Evolutionary conservation across 2,797 vertebrate species (phyloP), one percentile per base, ranked within the genome.

Genomic region (Neopelma chrysocephalum): DNA sequence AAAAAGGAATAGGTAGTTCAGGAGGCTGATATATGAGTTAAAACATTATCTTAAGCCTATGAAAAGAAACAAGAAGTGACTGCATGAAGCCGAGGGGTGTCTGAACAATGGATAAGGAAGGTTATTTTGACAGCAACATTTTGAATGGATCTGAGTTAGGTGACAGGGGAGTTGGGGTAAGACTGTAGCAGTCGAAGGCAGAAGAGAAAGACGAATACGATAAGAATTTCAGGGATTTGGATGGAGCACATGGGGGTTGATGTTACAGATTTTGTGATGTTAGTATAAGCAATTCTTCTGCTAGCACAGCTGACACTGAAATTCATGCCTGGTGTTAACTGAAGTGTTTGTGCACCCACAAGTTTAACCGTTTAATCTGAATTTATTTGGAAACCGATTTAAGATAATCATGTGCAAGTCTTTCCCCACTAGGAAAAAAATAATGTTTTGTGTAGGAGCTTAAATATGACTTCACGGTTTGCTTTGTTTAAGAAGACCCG

Each of bases 91-190:
- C 71, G 57, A 82, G 70, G 90, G 68, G 31, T 75, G 42, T 61
- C 75, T 78, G 93, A 95, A 96, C 94, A 96, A 96, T 92, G 82
- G 90, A 11, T 47, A 36, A 92, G 90, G 88, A 95, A 96, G 88
- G 93, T 89, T 96, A 96, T 96, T 97, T 95, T 96, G 93, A 95
- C 96, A 96, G 88, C 78, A 92, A 10, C 92, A 11, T 95, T 97
- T 92, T 92, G 93, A 95, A 91, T 85, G 75, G 86, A 89, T 87
- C 64, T 12, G 78, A 85, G 68, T 64, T 93, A 64, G 90, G 78
- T 95, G 90, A 65, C 73, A 54, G 66, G 78, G 75, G 57, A 82
- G 45, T 32, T 43, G 17, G 31, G 21, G 68, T 71, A 68, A 18
- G 68, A 73, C 75, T 87, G 58, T 68, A 68, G 62, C 56, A 43